These are phyloP conservation scores for Melieria crassipennis DNA, from an alignment of 2,888 invertebrate genomes.

Conservation along the genomic window DNA sequence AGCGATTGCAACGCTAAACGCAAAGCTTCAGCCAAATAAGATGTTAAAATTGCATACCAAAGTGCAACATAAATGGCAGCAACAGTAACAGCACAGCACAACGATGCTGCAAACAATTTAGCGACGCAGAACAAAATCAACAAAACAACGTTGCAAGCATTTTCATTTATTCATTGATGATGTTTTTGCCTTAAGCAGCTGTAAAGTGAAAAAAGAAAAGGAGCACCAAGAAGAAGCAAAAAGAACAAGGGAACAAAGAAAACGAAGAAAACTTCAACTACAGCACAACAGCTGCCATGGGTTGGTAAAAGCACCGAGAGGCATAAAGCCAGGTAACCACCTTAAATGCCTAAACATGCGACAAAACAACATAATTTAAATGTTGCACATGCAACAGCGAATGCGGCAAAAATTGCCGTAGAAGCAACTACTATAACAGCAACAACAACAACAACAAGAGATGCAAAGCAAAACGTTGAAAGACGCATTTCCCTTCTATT, in stretches of 20 bases:
- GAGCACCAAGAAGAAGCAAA: too few relatives aligned
- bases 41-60: constrained; percentile 57
- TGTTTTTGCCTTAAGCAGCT: constrained; percentile 45
- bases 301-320: constrained; percentile 16
- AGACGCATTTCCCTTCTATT: too few relatives aligned
- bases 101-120: constrained; percentile 14
- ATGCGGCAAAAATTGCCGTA: not conserved
- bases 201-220: not conserved
- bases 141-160: constrained; percentile 53
- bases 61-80: constrained; percentile 17
- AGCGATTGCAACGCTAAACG: constrained; percentile 29
- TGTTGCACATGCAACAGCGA: constrained; percentile 45
- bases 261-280: constrained; percentile 38
- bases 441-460: constrained; percentile 32
- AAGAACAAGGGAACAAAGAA: not conserved
- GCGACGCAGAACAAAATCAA: constrained; percentile 36
- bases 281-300: constrained; percentile 44
- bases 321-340: too few relatives aligned
- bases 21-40: constrained; percentile 50
- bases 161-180: constrained; percentile 62
- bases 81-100: constrained; percentile 20
- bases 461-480: too few relatives aligned
- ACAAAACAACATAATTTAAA: constrained; percentile 62
- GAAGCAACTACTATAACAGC: constrained; percentile 13
- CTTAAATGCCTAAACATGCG: constrained; percentile 52